Evolutionary conservation across 2,113 vertebrate genomes (phyloP).

Genomic region (Equus przewalskii): DNA sequence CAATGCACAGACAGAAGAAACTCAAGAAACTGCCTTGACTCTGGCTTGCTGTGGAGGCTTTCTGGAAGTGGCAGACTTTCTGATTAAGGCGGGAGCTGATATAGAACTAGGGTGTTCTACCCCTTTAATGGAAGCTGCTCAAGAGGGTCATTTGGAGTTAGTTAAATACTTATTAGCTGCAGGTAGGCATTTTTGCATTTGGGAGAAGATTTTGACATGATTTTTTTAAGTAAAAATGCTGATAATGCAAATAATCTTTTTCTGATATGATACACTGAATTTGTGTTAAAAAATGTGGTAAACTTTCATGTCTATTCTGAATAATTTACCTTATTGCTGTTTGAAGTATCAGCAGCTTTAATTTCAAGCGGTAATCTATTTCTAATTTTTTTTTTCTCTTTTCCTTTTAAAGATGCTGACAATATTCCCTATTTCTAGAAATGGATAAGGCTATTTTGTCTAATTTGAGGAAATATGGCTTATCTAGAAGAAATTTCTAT

Average conservation of each 20-base stretch:
- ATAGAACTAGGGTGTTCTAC: slow-evolving; percentile 99
- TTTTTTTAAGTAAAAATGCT: slow-evolving; percentile 54
- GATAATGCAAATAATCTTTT: neutral
- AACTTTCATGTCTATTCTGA: neutral
- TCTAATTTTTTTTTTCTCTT: neutral
- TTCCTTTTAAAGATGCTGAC: slow-evolving; percentile 13
- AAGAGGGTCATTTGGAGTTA: slow-evolving; percentile 98
- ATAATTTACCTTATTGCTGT: neutral
- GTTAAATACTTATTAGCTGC: slow-evolving; percentile 98
- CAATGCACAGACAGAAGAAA: slow-evolving; percentile 99
- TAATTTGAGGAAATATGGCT: neutral
- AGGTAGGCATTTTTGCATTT: slow-evolving; percentile 89
- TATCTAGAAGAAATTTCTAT: slow-evolving; percentile 40
- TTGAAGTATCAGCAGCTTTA: neutral
- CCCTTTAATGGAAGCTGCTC: slow-evolving; percentile 99
- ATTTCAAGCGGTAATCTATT: neutral
- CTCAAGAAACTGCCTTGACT: slow-evolving; percentile 98
- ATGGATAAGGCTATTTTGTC: neutral
- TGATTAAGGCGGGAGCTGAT: slow-evolving; percentile 98
- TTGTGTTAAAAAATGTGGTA: neutral
- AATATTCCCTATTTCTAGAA: slow-evolving; percentile 8
- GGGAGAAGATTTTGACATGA: neutral
- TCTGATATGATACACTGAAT: neutral
- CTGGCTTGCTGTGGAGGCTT: slow-evolving; percentile 99
- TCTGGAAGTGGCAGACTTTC: slow-evolving; percentile 98